These are phyloP conservation scores for Rhinogobio ventralis DNA, from an alignment of 2,797 vertebrate species.

Conservation along the genomic window DNA sequence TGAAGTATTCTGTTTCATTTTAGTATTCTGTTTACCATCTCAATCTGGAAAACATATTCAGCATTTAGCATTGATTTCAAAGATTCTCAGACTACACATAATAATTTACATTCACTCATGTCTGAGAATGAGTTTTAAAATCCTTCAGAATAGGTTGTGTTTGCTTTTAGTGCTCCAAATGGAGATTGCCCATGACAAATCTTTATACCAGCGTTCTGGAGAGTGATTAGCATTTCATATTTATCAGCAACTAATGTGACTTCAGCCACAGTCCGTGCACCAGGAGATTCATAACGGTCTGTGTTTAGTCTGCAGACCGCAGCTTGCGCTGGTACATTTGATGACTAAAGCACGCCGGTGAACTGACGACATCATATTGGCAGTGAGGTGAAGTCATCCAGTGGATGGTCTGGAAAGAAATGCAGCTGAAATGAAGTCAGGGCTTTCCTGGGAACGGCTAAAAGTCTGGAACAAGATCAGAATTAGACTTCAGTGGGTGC, in stretches of 20 bases:
- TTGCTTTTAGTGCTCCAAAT: constrained; percentile 5
- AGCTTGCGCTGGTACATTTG: neutral
- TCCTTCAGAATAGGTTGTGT: neutral
- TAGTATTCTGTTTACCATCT: neutral
- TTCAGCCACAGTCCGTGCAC: neutral
- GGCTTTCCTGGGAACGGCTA: neutral
- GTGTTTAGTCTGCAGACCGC: constrained; percentile 24
- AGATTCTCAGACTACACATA: neutral
- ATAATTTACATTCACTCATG: constrained; percentile 3
- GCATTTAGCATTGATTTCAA: neutral
- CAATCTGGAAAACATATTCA: neutral
- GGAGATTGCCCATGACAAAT: neutral
- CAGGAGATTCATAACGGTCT: neutral
- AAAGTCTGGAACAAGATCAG: neutral
- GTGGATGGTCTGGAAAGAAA: neutral
- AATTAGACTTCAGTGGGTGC: neutral
- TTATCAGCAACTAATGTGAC: constrained; percentile 2
- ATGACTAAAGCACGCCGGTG: neutral
- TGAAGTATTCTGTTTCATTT: neutral
- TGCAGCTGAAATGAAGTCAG: neutral
- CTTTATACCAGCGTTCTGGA: neutral
- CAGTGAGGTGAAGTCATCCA: constrained; percentile 18
- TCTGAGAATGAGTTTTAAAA: constrained; percentile 30
- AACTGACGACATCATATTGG: neutral
- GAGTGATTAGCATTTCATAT: constrained; percentile 2